phyloP scores from a whole-genome alignment of 2,797 vertebrate species.

The Diplodus sargus region DNA sequence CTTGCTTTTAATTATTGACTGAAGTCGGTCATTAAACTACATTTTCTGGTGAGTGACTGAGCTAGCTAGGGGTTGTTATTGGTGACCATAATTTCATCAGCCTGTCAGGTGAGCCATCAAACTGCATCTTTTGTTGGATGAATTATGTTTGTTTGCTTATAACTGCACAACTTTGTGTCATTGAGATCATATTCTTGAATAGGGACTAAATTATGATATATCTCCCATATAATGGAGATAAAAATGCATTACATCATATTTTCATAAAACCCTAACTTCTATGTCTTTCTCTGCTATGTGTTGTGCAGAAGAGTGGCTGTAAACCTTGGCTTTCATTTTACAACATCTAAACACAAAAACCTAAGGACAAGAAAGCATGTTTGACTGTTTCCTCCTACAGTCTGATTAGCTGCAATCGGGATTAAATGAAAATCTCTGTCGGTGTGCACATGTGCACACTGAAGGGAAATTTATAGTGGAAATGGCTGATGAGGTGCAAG shows the following conservation, averaged over 20 bases:
- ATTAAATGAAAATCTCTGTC: background rate
- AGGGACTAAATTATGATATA: too few relatives aligned
- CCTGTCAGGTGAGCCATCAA: too few relatives aligned
- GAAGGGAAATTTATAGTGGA: constrained; percentile 21
- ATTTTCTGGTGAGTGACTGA: background rate
- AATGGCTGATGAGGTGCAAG: constrained; percentile 39
- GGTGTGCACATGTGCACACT: background rate
- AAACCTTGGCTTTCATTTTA: background rate
- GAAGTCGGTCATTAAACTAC: background rate
- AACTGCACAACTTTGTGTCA: background rate
- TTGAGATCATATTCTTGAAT: background rate
- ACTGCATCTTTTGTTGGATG: too few relatives aligned
- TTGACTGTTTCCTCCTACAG: background rate
- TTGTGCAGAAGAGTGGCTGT: too few relatives aligned
- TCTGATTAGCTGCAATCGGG: constrained; percentile 15
- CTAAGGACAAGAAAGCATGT: background rate
- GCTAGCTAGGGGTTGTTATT: too few relatives aligned
- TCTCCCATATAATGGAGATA: too few relatives aligned
- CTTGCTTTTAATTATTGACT: too few relatives aligned
- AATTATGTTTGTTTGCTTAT: too few relatives aligned
- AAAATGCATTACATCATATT: background rate
- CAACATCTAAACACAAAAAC: background rate
- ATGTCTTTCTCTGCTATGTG: background rate
- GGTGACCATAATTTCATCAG: background rate
- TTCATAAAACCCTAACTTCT: background rate